phyloP scores from a whole-genome alignment of 2,888 invertebrate species.

The Drosophila paranaensis region DNA sequence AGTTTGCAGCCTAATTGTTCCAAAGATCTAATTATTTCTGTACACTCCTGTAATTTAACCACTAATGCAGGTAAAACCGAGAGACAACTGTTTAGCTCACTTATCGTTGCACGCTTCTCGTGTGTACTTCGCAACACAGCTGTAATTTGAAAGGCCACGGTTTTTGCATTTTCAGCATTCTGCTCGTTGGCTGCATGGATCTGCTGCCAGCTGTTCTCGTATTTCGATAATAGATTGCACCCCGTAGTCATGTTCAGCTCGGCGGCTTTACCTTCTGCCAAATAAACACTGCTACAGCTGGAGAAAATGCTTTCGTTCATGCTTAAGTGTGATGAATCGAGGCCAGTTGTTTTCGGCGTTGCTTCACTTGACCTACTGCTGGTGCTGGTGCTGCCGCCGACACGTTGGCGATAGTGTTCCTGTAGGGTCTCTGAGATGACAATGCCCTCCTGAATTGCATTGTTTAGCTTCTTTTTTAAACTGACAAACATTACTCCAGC shows the following conservation, averaged over 20 bases:
- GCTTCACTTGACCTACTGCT: slow-evolving; percentile 36
- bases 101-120: slow-evolving; percentile 70
- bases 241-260: slow-evolving; percentile 87
- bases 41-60: slow-evolving; percentile 83
- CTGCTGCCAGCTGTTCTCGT: slow-evolving; percentile 88
- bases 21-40: slow-evolving; percentile 84
- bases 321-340: slow-evolving; percentile 23
- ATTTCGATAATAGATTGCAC: slow-evolving; percentile 87
- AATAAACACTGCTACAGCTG: slow-evolving; percentile 50
- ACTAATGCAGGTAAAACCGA: slow-evolving; percentile 82
- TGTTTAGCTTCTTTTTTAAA: slow-evolving; percentile 85
- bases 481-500: slow-evolving; percentile 84
- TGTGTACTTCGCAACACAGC: slow-evolving; percentile 81
- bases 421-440: slow-evolving; percentile 82
- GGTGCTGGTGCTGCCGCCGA: slow-evolving; percentile 46
- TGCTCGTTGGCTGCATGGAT: slow-evolving; percentile 88
- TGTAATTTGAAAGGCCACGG: slow-evolving; percentile 85
- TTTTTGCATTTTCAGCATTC: slow-evolving; percentile 86
- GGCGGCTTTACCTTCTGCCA: slow-evolving; percentile 70
- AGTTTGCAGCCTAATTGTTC: slow-evolving; percentile 86
- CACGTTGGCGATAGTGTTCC: slow-evolving; percentile 79
- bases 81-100: slow-evolving; percentile 79
- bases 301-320: slow-evolving; percentile 50
- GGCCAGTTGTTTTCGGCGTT: slow-evolving; percentile 29
- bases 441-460: slow-evolving; percentile 85